Percentiles rank a stretch among this genome's conserved stretches.
These are phyloP conservation scores for Amphipyra tragopoginis DNA, from an alignment of 2,888 invertebrate species.

Conservation along the genomic window DNA sequence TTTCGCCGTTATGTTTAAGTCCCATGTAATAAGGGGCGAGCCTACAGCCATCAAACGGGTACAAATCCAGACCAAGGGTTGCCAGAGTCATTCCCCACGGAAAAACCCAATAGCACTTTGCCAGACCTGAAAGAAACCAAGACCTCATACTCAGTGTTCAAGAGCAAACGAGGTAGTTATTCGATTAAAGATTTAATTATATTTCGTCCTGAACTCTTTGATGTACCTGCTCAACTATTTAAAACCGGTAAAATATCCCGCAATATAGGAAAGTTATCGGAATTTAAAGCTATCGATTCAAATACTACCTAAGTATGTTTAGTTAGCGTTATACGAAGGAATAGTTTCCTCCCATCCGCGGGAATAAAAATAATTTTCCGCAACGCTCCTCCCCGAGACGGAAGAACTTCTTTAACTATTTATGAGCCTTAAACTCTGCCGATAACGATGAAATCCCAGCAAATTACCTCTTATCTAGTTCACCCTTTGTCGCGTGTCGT, in stretches of 20 bases:
- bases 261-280: neutral
- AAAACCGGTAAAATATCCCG: neutral
- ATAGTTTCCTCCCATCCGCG: slow-evolving; percentile 11
- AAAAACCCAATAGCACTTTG: no score
- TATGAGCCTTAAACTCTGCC: slow-evolving; percentile 76
- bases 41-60: no score
- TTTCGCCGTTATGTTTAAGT: no score
- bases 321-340: slow-evolving; percentile 10
- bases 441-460: slow-evolving; percentile 66
- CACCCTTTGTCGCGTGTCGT: slow-evolving; percentile 66
- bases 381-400: slow-evolving; percentile 21
- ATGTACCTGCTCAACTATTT: neutral
- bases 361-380: slow-evolving; percentile 32
- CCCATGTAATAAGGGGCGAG: no score
- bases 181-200: neutral
- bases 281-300: neutral
- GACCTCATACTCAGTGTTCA: no score
- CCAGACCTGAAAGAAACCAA: no score
- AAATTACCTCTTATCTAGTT: slow-evolving; percentile 70
- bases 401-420: slow-evolving; percentile 76
- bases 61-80: no score
- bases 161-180: no score
- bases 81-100: no score
- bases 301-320: slow-evolving; percentile 1
- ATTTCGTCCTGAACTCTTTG: neutral